Base-by-base conservation (phyloP, 2,797 vertebrate genomes). In the Oreortyx pictus region DNA sequence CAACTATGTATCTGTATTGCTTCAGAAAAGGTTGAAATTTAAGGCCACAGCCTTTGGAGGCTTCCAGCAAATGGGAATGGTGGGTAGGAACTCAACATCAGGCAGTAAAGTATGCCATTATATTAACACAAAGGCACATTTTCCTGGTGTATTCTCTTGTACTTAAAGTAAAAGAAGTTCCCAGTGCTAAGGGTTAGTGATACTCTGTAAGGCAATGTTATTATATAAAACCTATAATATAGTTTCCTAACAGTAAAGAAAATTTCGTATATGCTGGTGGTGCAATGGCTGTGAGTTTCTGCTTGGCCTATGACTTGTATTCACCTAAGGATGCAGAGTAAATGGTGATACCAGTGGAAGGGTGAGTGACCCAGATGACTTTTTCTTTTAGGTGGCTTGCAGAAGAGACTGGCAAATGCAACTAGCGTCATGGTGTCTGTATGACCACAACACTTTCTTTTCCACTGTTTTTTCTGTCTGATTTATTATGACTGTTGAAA, bases 311-410 rank as follows among this genome's bases (percentile, higher is more conserved):
- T 71, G 18, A n/a, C 39, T 52, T 65, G 9, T 47, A 31, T 80
- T 79, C 33, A 66, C 44, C 9, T 7, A 50, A 35, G 33, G 16
- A 67, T 50, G 25, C 14, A 20, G 56, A 60, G 5, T 50, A 39
- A 87, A 35, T 46, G 4, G 8, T 29, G 12, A 6, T 78, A 10
- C 43, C 25, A 89, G 56, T 60, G 44, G 16, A 74, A 71, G 59
- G 77, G 43, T 1, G 5, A 57, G 16, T 86, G 27, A 47, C 12
- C 1, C 0, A 1, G 6, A 11, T 65, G 3, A 8, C 8, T 13
- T 31, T 37, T 22, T 29, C 10, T 9, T 67, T 7, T 20, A 37
- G 9, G 8, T 86, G 19, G 24, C 37, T 23, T 47, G 14, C 35
- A 70, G 37, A 70, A 39, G 24, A 70, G 47, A 52, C n/a, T 7